Evolutionary conservation across 2,888 invertebrate species (phyloP).

Genomic region (Leptopilina syphax): DNA sequence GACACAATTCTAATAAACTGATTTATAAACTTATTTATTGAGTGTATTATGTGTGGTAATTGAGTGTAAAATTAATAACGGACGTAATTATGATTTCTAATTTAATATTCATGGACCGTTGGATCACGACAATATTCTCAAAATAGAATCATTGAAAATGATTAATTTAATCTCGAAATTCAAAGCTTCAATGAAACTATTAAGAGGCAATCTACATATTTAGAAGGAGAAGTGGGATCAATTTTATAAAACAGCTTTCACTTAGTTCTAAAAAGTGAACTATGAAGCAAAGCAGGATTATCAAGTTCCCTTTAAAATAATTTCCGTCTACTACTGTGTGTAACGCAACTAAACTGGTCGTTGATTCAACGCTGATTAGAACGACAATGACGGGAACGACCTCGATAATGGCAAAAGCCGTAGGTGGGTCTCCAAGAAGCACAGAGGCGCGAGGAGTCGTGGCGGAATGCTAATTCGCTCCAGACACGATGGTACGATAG

Average conservation of each 20-base stretch:
- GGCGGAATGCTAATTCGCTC: slow-evolving; percentile 59
- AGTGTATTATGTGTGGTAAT: background rate
- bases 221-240: slow-evolving; percentile 8
- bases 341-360: slow-evolving; percentile 43
- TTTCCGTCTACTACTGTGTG: slow-evolving; percentile 10
- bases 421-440: slow-evolving; percentile 51
- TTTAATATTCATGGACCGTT: too few relatives aligned
- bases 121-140: too few relatives aligned
- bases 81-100: too few relatives aligned
- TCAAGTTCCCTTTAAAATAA: slow-evolving; percentile 11
- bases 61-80: background rate
- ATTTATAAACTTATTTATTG: background rate
- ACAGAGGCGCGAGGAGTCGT: slow-evolving; percentile 58
- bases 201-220: background rate
- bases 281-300: slow-evolving; percentile 11
- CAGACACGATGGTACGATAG: slow-evolving; percentile 53
- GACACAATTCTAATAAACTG: background rate
- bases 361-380: slow-evolving; percentile 57
- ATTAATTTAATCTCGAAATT: background rate
- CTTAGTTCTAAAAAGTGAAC: slow-evolving; percentile 1
- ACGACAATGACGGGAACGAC: slow-evolving; percentile 63
- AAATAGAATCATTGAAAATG: too few relatives aligned
- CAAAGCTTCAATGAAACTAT: background rate
- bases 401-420: slow-evolving; percentile 60
- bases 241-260: slow-evolving; percentile 17